phyloP scores from a whole-genome alignment of 2,888 invertebrate species.

The Ornithoptera priamus region DNA sequence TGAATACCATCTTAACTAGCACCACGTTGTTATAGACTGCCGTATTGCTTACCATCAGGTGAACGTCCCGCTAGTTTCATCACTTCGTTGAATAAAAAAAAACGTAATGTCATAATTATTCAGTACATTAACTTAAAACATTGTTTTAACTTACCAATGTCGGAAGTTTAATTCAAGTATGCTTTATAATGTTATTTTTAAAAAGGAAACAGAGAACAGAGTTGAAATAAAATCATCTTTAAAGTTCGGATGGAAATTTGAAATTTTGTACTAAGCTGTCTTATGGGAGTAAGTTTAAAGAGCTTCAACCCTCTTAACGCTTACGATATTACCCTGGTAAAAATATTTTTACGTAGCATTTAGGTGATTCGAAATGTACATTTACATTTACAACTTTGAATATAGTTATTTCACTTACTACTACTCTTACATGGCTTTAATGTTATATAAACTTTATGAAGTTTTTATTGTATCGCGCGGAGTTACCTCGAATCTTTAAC shows the following conservation, averaged over 20 bases:
- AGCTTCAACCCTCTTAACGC: slow-evolving; percentile 25
- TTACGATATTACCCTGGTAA: slow-evolving; percentile 20
- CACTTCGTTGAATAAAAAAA: too few species aligned
- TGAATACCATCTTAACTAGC: too few species aligned
- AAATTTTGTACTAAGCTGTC: slow-evolving; percentile 25
- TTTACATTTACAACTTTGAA: slow-evolving; percentile 13
- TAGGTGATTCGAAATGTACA: slow-evolving; percentile 2
- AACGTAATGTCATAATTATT: too few species aligned
- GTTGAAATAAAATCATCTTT: slow-evolving; percentile 19
- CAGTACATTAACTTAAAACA: too few species aligned
- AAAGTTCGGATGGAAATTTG: slow-evolving; percentile 21
- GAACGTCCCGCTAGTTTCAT: too few species aligned
- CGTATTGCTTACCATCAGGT: too few species aligned
- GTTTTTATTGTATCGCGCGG: not conserved
- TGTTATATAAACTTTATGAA: not conserved
- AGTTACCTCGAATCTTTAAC: too few species aligned
- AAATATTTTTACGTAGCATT: slow-evolving; percentile 17
- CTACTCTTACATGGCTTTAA: not conserved
- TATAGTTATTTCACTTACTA: slow-evolving; percentile 2
- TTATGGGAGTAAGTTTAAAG: slow-evolving; percentile 27
- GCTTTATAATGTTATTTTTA: not conserved
- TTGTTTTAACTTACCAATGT: not conserved
- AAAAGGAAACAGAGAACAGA: slow-evolving; percentile 5
- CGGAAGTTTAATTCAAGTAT: not conserved
- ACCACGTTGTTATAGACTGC: too few species aligned